Conservation (phyloP, 2,888 invertebrate genomes). For the Copidosoma aretas region DNA sequence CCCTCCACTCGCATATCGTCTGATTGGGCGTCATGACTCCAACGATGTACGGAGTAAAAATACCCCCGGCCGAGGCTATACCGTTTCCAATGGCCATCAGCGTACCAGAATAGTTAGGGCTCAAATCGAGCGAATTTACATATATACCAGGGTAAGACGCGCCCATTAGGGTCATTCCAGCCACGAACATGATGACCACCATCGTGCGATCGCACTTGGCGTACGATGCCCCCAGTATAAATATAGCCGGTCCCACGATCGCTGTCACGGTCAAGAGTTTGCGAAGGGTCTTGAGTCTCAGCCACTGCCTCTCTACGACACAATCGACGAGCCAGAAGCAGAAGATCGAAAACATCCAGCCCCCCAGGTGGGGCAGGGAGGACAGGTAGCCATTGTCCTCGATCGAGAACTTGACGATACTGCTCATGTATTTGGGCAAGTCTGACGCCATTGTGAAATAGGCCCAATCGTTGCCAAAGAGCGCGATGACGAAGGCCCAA, state of each 20-base stretch:
- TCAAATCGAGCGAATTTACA: constrained; percentile 57
- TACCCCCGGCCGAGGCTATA: constrained; percentile 72
- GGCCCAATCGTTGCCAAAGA: constrained; percentile 41
- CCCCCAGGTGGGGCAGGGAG: constrained; percentile 55
- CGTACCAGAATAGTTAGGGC: constrained; percentile 58
- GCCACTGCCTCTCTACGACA: background rate
- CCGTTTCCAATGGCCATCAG: constrained; percentile 63
- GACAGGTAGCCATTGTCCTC: constrained; percentile 56
- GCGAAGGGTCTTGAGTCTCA: constrained; percentile 16
- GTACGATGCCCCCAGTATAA: constrained; percentile 33
- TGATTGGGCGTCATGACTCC: constrained; percentile 69
- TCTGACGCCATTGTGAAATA: constrained; percentile 42
- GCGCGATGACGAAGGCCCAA: constrained; percentile 72
- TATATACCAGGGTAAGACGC: constrained; percentile 57
- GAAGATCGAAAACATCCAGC: constrained; percentile 32
- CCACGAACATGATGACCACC: constrained; percentile 55
- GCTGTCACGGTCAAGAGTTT: constrained; percentile 24
- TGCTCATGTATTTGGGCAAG: constrained; percentile 54
- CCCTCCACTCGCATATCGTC: constrained; percentile 65
- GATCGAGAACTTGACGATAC: constrained; percentile 55
- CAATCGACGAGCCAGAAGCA: constrained; percentile 25
- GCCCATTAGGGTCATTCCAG: constrained; percentile 58
- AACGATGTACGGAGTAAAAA: constrained; percentile 71
- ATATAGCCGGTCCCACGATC: constrained; percentile 23
- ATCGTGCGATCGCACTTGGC: constrained; percentile 35